Percentiles rank a stretch among this genome's conserved stretches.
These are phyloP conservation scores for Hydrocynus forskahlii DNA, from an alignment of 2,797 vertebrate genomes.

Conservation along the genomic window DNA sequence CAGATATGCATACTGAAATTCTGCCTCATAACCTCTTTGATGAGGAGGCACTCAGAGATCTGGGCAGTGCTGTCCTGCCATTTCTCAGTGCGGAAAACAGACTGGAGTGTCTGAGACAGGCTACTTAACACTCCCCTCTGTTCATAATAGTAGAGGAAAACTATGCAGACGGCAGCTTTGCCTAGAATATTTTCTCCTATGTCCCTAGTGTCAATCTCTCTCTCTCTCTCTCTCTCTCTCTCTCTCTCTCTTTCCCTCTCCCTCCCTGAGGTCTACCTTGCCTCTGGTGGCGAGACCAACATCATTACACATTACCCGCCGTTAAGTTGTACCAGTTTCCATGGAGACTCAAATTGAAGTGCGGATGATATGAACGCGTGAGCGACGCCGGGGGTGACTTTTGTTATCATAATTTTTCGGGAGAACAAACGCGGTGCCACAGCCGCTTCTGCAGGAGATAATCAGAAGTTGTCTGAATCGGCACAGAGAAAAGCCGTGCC, in stretches of 20 bases:
- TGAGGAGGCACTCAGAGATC: constrained; percentile 49
- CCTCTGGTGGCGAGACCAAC: constrained; percentile 61
- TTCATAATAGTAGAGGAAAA: neutral
- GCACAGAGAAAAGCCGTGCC: neutral
- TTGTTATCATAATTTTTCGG: constrained; percentile 66
- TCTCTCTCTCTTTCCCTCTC: neutral
- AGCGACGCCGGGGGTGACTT: constrained; percentile 41
- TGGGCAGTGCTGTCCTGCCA: constrained; percentile 7
- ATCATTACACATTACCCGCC: constrained; percentile 65
- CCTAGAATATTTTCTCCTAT: constrained; percentile 22
- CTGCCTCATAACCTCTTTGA: constrained; percentile 47
- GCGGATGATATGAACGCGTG: constrained; percentile 63
- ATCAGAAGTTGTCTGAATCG: constrained; percentile 42
- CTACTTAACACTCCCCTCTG: neutral
- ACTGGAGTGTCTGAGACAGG: neutral
- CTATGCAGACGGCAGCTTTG: neutral
- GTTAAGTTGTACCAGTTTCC: constrained; percentile 72
- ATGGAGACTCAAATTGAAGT: constrained; percentile 73
- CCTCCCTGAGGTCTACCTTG: constrained; percentile 30
- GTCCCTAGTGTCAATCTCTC: constrained; percentile 3
- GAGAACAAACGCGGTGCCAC: constrained; percentile 62
- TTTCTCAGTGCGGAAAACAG: neutral
- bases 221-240: neutral
- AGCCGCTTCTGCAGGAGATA: constrained; percentile 59
- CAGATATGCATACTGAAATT: constrained; percentile 50